Evolutionary conservation across 2,888 invertebrate species (phyloP).

Genomic region (Ornithoptera alexandrae): DNA sequence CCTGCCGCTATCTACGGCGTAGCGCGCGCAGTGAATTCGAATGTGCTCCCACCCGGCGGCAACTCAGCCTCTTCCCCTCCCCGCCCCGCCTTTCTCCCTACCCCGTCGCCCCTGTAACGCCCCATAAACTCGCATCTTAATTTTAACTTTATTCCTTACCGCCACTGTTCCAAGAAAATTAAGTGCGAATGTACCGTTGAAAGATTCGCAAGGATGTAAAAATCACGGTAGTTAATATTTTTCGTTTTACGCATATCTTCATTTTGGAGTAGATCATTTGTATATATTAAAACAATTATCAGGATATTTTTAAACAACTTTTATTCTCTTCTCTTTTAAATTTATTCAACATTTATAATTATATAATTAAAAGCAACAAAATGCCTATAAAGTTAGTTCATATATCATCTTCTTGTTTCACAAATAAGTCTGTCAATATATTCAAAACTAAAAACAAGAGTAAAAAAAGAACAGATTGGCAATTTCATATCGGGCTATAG

Average conservation of each 20-base stretch:
- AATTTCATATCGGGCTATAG: slow-evolving; percentile 63
- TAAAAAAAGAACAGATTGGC: slow-evolving; percentile 57
- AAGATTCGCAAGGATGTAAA: slow-evolving; percentile 53
- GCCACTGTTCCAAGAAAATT: slow-evolving; percentile 76
- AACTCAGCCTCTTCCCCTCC: slow-evolving; percentile 34
- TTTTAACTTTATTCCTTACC: slow-evolving; percentile 80
- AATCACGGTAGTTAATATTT: too few species aligned
- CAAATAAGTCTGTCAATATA: too few species aligned
- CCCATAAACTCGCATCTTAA: slow-evolving; percentile 80
- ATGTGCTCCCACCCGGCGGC: slow-evolving; percentile 65
- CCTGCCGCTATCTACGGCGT: slow-evolving; percentile 78
- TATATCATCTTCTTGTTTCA: too few species aligned
- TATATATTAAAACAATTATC: too few species aligned
- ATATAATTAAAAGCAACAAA: too few species aligned
- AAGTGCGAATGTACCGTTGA: slow-evolving; percentile 74
- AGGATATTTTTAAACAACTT: too few species aligned
- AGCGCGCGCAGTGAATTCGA: slow-evolving; percentile 78
- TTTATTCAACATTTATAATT: too few species aligned
- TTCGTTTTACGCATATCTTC: too few species aligned
- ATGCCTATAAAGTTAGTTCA: too few species aligned
- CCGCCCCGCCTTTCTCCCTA: slow-evolving; percentile 42
- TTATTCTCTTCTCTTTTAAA: too few species aligned
- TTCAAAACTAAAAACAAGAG: slow-evolving; percentile 37
- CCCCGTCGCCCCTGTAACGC: slow-evolving; percentile 72
- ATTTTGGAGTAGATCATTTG: too few species aligned